A percentile compares a stretch with the other conserved stretches of the same genome.
These are phyloP conservation scores for Cydia pomonella DNA, from an alignment of 1,140 invertebrate genomes.

Conservation along the genomic window DNA sequence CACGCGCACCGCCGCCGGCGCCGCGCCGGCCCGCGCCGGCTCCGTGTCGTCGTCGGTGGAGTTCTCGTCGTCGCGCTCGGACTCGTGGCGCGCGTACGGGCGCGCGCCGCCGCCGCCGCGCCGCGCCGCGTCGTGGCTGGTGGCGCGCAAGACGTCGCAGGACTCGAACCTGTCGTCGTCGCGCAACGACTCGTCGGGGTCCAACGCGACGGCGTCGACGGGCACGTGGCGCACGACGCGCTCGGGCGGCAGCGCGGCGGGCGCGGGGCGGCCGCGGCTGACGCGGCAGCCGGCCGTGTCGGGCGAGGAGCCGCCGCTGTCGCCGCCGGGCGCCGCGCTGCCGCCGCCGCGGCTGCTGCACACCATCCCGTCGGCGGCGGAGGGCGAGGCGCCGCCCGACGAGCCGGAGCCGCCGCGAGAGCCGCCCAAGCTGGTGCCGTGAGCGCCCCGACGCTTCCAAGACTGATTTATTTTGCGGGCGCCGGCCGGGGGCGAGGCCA, in stretches of 20 bases:
- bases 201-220: constrained; percentile 91
- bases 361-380: constrained; percentile 91
- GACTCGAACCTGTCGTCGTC: constrained; percentile 94
- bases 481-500: neutral
- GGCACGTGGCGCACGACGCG: constrained; percentile 91
- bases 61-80: constrained; percentile 90
- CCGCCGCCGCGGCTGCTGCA: constrained; percentile 85
- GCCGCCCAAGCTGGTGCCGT: constrained; percentile 3
- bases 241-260: constrained; percentile 84
- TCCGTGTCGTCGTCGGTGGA: constrained; percentile 94
- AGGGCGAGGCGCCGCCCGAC: constrained; percentile 88
- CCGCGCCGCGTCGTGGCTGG: constrained; percentile 91
- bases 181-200: constrained; percentile 93
- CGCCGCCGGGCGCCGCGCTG: constrained; percentile 78
- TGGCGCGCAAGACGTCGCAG: constrained; percentile 93
- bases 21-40: constrained; percentile 88
- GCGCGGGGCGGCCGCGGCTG: constrained; percentile 83
- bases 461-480: constrained; percentile 11
- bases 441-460: neutral
- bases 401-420: constrained; percentile 68
- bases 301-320: constrained; percentile 85
- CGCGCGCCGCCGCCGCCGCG: constrained; percentile 89
- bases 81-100: constrained; percentile 90
- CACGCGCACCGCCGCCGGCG: constrained; percentile 44
- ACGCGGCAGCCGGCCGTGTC: constrained; percentile 88